Evolutionary conservation across 2,888 invertebrate genomes (phyloP).

Genomic region (Corbicula japonica): DNA sequence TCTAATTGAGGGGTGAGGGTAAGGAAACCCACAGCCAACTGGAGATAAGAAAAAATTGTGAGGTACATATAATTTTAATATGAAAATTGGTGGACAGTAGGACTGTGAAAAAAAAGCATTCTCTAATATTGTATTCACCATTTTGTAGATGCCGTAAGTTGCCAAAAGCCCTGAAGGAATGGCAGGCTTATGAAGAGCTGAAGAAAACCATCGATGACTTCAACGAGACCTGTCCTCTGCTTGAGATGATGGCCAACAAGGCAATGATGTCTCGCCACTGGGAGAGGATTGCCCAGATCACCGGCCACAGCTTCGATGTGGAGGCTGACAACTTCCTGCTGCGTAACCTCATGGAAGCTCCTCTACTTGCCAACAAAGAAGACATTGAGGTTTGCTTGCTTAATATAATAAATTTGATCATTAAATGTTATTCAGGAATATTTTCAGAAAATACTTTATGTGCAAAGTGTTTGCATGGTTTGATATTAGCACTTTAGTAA

Average conservation of each 20-base stretch:
- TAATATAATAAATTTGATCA: too few species aligned
- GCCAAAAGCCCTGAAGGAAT: conserved; percentile 95
- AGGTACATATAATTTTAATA: not conserved
- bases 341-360: conserved; percentile 97
- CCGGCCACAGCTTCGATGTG: conserved; percentile 95
- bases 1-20: too few species aligned
- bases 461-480: too few species aligned
- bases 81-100: conserved; percentile 1
- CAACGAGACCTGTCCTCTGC: conserved; percentile 98
- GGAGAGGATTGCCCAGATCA: conserved; percentile 97
- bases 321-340: conserved; percentile 97
- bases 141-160: conserved; percentile 93
- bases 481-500: too few species aligned
- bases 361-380: conserved; percentile 96
- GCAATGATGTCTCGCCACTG: conserved; percentile 99
- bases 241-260: conserved; percentile 98
- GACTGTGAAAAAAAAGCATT: too few species aligned
- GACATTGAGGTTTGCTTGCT: conserved; percentile 93
- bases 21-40: too few species aligned
- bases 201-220: conserved; percentile 99
- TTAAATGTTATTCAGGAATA: too few species aligned
- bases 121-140: not conserved
- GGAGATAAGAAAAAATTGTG: too few species aligned
- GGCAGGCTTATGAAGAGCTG: conserved; percentile 98
- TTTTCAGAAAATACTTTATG: too few species aligned